Base-by-base conservation (phyloP, 2,797 vertebrate genomes). In the Hirundo rustica region DNA sequence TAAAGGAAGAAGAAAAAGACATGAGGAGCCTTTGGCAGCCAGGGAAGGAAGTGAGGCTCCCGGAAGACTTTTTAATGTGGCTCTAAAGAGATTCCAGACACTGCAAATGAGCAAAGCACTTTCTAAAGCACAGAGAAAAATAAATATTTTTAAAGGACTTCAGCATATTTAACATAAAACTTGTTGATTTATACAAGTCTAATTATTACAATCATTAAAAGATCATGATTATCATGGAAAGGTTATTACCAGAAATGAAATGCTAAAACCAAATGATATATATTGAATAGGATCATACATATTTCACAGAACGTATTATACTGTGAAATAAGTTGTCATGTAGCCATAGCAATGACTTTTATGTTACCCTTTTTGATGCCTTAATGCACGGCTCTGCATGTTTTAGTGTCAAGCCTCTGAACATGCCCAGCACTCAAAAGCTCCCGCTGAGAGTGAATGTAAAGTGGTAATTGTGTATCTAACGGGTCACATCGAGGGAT, bases 281-380 rank as follows among this genome's bases (percentile, higher is more conserved):
- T 95, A 89, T 96, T 91, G 94, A 92, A 93, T 60, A 53, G 48
- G 71, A 76, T 82, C 85, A 94, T 89, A 61, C 76, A 93, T 94
- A 85, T 95, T 92, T 95, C 89, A 85, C 88, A 85, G 45, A 65
- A 93, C 67, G 92, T 92, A 93, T 85, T 95, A 85, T 94, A 72
- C 78, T 70, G 89, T 84, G 86, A 96, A 97, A 76, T 79, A 94
- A 93, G 93, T 96, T 96, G 93, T 95, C 95, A 93, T 3, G 88
- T 92, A 96, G 89, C 94, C 95, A 95, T 90, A 93, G 96, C 76
- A 86, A 96, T 96, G 94, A 90, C 96, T 97, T 96, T 81, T 95
- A 82, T 86, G 85, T 81, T 96, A 60, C 92, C 88, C 79, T 90
- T 81, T 96, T 73, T 84, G 95, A 80, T 89, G 91, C 91, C 79